Percentiles rank a stretch among this genome's conserved stretches.
These are phyloP conservation scores for Tinea pellionella DNA, from an alignment of 2,888 invertebrate species.

Conservation along the genomic window DNA sequence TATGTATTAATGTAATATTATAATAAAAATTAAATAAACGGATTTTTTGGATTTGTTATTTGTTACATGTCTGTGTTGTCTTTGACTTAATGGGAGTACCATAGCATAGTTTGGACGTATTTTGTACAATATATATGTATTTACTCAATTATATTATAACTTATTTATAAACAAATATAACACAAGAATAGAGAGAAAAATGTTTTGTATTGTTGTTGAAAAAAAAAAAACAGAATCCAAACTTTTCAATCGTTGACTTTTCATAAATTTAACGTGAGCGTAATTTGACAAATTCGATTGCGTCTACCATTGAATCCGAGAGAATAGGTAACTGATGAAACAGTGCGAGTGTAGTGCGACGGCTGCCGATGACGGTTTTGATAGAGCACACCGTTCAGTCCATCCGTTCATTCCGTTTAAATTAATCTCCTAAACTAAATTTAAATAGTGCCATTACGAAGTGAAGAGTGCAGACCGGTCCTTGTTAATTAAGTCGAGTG, in stretches of 20 bases:
- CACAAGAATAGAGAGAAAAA: too few species aligned
- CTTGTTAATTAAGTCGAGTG: constrained; percentile 9
- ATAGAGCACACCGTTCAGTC: constrained; percentile 30
- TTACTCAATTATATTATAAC: too few species aligned
- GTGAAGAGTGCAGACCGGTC: constrained; percentile 10
- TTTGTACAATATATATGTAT: too few species aligned
- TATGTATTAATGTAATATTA: too few species aligned
- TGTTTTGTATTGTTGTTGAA: too few species aligned
- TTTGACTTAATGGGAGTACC: too few species aligned
- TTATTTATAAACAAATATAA: too few species aligned
- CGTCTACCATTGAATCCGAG: constrained; percentile 38
- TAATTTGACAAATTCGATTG: constrained; percentile 63
- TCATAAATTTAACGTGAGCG: constrained; percentile 56
- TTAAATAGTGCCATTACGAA: constrained; percentile 43
- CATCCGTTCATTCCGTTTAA: constrained; percentile 35
- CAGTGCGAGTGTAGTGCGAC: constrained; percentile 32
- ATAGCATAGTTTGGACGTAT: too few species aligned
- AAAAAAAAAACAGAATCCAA: not conserved
- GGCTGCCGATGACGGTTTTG: constrained; percentile 54
- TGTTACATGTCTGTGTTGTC: too few species aligned
- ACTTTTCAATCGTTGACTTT: constrained; percentile 50
- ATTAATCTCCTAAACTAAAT: constrained; percentile 60
- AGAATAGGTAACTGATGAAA: constrained; percentile 21
- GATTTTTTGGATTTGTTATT: too few species aligned
- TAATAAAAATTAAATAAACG: too few species aligned